Evolutionary conservation across 2,113 vertebrate species (phyloP).

Genomic region (Lophotis ruficrista): DNA sequence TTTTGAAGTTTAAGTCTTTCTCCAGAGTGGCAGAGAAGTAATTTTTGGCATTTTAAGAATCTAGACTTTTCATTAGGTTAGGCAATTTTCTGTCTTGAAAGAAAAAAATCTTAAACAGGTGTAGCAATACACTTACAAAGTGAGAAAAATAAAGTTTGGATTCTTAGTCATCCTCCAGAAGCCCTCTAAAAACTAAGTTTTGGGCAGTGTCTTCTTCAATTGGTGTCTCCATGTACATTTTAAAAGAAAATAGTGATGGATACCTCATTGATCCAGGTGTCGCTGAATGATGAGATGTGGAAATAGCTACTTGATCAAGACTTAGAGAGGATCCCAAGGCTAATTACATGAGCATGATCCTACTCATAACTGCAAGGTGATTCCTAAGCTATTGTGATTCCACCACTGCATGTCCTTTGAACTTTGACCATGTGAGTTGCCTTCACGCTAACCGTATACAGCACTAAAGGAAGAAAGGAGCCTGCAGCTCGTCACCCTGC

Average conservation of each 20-base stretch:
- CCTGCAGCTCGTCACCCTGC: background rate
- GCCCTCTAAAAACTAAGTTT: background rate
- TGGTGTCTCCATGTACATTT: fast-evolving
- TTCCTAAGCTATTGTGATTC: background rate
- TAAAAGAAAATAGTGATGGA: background rate
- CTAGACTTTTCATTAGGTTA: background rate
- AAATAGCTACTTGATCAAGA: background rate
- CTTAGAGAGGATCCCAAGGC: background rate
- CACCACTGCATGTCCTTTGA: background rate
- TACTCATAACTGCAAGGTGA: background rate
- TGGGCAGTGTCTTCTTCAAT: background rate
- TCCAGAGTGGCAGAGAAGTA: background rate
- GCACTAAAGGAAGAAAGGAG: background rate
- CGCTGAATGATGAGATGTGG: background rate
- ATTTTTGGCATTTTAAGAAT: background rate
- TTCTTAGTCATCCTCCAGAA: background rate
- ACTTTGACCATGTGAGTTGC: background rate
- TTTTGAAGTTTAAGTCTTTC: background rate
- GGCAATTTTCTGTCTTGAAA: background rate
- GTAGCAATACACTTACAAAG: background rate
- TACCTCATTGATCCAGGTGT: background rate
- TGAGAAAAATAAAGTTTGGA: background rate
- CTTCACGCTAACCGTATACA: background rate
- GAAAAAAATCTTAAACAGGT: background rate
- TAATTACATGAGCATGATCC: background rate